phyloP scores from a whole-genome alignment of 2,113 vertebrate species.

The Phalacrocorax brasilianus region DNA sequence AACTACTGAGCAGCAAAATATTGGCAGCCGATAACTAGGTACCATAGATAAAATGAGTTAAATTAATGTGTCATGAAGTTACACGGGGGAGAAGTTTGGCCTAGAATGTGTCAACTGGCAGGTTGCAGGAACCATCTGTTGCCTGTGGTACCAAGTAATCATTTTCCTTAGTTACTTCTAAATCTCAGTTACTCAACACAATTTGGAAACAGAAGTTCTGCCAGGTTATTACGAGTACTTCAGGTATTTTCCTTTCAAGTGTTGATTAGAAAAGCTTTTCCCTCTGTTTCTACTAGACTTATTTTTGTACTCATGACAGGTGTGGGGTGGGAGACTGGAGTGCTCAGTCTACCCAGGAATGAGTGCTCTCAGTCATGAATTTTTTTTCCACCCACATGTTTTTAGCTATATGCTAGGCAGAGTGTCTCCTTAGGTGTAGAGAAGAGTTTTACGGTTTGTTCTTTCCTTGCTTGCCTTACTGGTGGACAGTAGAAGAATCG shows the following conservation, averaged over 20 bases:
- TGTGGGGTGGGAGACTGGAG: constrained; percentile 33
- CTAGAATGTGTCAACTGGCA: constrained; percentile 31
- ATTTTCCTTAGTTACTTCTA: constrained; percentile 44
- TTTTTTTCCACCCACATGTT: neutral
- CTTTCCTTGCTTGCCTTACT: neutral
- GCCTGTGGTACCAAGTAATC: neutral
- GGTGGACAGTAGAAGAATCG: neutral
- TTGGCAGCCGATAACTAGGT: neutral
- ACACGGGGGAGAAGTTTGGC: constrained; percentile 17
- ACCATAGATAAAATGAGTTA: constrained; percentile 6
- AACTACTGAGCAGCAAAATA: neutral
- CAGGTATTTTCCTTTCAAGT: constrained; percentile 15
- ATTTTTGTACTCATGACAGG: constrained; percentile 30
- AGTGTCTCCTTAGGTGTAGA: neutral
- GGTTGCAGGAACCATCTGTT: constrained; percentile 55
- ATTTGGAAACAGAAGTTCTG: constrained; percentile 47
- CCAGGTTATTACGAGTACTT: constrained; percentile 5
- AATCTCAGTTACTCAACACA: neutral
- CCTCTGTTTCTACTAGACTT: neutral
- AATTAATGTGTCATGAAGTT: constrained; percentile 15
- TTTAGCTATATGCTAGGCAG: neutral
- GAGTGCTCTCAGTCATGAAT: neutral
- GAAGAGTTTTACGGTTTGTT: neutral
- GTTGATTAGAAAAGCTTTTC: constrained; percentile 28
- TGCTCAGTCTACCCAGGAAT: neutral